Evolutionary conservation across 2,888 invertebrate species (phyloP), one percentile per base, ranked within the genome.

Genomic region (Miltochrista miniata): DNA sequence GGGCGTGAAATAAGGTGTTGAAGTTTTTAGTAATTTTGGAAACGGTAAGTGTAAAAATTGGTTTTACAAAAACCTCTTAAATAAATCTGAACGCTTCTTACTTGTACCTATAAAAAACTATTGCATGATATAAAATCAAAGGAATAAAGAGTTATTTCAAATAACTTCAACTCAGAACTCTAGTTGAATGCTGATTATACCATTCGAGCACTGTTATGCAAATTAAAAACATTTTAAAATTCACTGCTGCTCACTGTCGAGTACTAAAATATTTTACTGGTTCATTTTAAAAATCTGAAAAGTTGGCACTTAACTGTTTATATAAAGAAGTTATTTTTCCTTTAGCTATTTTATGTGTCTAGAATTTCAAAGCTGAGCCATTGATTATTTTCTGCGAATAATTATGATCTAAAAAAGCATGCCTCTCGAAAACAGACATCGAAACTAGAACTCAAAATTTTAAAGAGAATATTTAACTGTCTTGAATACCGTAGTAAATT

Each of bases 151-250:
- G 56, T 41, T 43, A 34, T 54, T 48, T 10, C 11, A 46, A 48
- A 51, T 47, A 56, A 50, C 37, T 53, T 47, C 51, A 13, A 55
- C 45, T 51, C 43, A 37, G 55, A 49, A 47, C 51, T 49, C 45
- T 50, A 62, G 61, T 58, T 46, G 36, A 48, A 39, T 45, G 46
- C 42, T 61, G 46, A 51, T 54, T 57, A 59, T 51, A 48, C 48
- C 48, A 57, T 44, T 50, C 57, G 48, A 37, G 50, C 33, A 57
- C 57, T 64, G 51, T 61, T 63, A 64, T 61, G 57, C 30, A 63
- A 57, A 63, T 63, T 54, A 61, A 57, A 56, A 54, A 48, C 51
- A 51, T 64, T 64, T 31, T 57, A 48, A 51, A 46, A 46, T 57
- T 51, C 61, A 40, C 41, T 64, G 36, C 24, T 52, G 36, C 24